These are phyloP conservation scores for Chrysomallon squamiferum DNA, from an alignment of 1,140 invertebrate genomes.

Conservation along the genomic window DNA sequence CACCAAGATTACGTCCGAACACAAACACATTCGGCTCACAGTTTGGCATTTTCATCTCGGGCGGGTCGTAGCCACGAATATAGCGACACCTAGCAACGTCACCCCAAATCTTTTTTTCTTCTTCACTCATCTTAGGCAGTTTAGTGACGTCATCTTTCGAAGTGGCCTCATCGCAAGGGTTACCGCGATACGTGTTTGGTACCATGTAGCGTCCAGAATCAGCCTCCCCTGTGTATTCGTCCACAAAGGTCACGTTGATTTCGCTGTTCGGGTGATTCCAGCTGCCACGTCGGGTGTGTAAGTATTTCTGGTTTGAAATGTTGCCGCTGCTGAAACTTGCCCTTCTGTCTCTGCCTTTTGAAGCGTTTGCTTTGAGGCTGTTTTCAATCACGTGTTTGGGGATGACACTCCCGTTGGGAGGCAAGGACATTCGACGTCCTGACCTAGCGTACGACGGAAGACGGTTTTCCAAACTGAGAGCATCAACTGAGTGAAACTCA, in stretches of 20 bases:
- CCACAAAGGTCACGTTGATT: not conserved
- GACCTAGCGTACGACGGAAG: too few relatives aligned
- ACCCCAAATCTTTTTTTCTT: not conserved
- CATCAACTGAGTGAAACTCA: too few relatives aligned
- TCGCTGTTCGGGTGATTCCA: not conserved
- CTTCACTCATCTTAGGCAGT: too few relatives aligned
- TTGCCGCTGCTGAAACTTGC: not conserved
- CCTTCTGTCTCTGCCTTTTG: not conserved
- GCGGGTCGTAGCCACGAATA: not conserved
- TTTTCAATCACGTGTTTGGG: not conserved
- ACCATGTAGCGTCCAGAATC: not conserved
- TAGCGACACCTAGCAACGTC: constrained; percentile 1
- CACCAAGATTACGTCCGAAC: not conserved
- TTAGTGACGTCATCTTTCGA: not conserved
- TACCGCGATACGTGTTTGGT: not conserved
- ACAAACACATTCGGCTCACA: not conserved
- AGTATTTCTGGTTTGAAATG: not conserved
- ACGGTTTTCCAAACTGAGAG: too few relatives aligned
- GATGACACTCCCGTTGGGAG: not conserved
- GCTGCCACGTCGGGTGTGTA: not conserved
- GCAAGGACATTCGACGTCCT: too few relatives aligned
- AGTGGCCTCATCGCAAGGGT: not conserved
- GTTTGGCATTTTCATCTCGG: not conserved
- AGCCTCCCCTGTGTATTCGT: not conserved
- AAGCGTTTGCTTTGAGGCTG: not conserved